Evolutionary conservation across 2,888 invertebrate species (phyloP).

Genomic region (Metallyticus violacea): DNA sequence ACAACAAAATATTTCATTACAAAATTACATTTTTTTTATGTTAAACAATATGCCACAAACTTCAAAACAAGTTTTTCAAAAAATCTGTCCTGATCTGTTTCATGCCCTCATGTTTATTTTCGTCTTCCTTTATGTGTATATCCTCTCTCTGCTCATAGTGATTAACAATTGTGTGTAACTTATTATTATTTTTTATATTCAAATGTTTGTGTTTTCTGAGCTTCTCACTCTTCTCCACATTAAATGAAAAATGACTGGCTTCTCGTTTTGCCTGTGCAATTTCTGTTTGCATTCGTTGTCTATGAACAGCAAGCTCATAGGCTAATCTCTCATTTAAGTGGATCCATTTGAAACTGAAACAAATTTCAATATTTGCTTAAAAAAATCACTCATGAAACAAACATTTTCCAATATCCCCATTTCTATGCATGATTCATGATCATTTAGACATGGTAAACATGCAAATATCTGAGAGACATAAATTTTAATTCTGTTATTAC

Average conservation of each 20-base stretch:
- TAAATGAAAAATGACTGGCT: conserved; percentile 79
- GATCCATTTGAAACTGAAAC: conserved; percentile 84
- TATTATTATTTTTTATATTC: background rate
- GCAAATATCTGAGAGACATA: too few relatives aligned
- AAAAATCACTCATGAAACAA: background rate
- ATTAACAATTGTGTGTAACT: background rate
- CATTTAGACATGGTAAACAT: too few relatives aligned
- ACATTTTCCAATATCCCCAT: background rate
- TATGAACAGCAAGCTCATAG: conserved; percentile 86
- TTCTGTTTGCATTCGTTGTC: conserved; percentile 81
- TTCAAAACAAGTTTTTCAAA: background rate
- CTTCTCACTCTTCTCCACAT: conserved; percentile 75
- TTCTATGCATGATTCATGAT: too few relatives aligned
- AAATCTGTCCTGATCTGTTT: background rate
- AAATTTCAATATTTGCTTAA: background rate
- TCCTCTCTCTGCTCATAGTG: background rate
- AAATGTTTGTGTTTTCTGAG: conserved; percentile 38
- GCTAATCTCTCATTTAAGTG: conserved; percentile 91
- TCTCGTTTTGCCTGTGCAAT: conserved; percentile 90
- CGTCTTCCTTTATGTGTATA: background rate
- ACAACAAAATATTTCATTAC: too few relatives aligned
- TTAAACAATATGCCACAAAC: background rate
- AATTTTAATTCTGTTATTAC: too few relatives aligned
- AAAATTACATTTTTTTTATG: too few relatives aligned
- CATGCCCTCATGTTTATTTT: background rate